Evolutionary conservation across 2,888 invertebrate genomes (phyloP).

Genomic region (Brassicogethes aeneus): DNA sequence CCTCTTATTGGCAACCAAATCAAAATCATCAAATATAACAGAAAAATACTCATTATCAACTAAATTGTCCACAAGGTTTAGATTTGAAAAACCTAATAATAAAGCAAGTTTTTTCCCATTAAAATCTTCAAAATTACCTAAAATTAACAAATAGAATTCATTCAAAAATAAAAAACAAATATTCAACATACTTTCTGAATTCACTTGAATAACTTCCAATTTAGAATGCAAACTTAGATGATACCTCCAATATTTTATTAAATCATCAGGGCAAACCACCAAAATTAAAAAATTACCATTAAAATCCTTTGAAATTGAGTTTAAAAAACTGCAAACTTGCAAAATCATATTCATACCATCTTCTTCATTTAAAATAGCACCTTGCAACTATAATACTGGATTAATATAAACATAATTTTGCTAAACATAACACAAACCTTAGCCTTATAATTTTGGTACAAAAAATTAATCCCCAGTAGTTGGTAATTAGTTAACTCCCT

Average conservation of each 20-base stretch:
- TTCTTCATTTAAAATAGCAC: conserved; percentile 33
- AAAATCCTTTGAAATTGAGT: conserved; percentile 17
- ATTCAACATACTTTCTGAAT: too few species aligned
- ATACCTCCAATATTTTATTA: conserved; percentile 26
- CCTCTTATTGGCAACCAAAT: conserved; percentile 27
- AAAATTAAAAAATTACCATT: conserved; percentile 19
- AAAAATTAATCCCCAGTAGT: conserved; percentile 25
- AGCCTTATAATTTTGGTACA: conserved; percentile 23
- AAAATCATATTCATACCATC: conserved; percentile 25
- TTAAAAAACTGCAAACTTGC: conserved; percentile 28
- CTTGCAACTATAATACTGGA: conserved; percentile 21
- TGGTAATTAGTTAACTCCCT: conserved; percentile 23
- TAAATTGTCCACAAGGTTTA: conserved; percentile 24
- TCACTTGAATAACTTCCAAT: too few species aligned
- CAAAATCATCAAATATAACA: conserved; percentile 29
- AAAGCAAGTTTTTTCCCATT: conserved; percentile 15
- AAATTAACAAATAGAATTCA: conserved; percentile 5
- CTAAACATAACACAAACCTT: too few species aligned
- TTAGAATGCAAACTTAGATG: conserved; percentile 22
- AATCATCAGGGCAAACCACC: conserved; percentile 23
- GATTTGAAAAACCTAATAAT: conserved; percentile 21
- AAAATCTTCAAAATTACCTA: conserved; percentile 16
- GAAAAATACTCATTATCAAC: conserved; percentile 23
- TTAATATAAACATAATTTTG: too few species aligned
- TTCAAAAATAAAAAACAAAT: too few species aligned